phyloP scores from a whole-genome alignment of 2,797 vertebrate species.

The Sebastes aleutianus region DNA sequence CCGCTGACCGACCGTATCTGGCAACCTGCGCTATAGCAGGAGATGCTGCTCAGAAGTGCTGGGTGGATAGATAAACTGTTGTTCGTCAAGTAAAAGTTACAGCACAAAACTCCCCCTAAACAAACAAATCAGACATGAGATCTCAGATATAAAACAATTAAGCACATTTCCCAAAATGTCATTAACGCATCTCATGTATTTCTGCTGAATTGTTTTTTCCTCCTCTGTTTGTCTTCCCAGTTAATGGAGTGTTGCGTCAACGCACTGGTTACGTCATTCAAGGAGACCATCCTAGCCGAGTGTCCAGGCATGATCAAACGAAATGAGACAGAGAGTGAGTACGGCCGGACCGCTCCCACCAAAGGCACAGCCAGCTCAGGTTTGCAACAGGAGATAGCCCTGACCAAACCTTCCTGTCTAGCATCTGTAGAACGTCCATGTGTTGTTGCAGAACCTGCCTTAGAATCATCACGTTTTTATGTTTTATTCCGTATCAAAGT shows the following conservation, averaged over 20 bases:
- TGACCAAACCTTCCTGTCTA: conserved; percentile 28
- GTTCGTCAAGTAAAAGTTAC: not conserved
- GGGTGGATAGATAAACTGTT: not conserved
- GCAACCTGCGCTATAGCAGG: no score
- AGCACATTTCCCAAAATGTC: not conserved
- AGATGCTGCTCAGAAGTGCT: no score
- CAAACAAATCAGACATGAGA: not conserved
- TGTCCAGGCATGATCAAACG: conserved; percentile 99
- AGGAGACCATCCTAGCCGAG: conserved; percentile 98
- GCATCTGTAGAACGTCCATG: not conserved
- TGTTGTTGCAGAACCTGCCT: not conserved
- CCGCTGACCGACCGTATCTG: no score
- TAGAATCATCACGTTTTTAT: not conserved
- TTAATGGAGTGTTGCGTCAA: conserved; percentile 99
- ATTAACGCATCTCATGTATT: not conserved
- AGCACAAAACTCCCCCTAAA: not conserved
- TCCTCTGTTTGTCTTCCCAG: conserved; percentile 70
- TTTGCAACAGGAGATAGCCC: conserved; percentile 69
- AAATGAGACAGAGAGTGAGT: conserved; percentile 99
- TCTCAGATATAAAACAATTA: not conserved
- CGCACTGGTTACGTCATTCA: conserved; percentile 96
- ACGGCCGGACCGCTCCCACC: conserved; percentile 65
- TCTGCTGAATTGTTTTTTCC: not conserved
- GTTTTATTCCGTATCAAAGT: not conserved
- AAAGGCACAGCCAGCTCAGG: conserved; percentile 76